A percentile compares a stretch with the other conserved stretches of the same genome.
Conservation (phyloP, 2,797 vertebrate genomes). For the Delichon dasypus region DNA sequence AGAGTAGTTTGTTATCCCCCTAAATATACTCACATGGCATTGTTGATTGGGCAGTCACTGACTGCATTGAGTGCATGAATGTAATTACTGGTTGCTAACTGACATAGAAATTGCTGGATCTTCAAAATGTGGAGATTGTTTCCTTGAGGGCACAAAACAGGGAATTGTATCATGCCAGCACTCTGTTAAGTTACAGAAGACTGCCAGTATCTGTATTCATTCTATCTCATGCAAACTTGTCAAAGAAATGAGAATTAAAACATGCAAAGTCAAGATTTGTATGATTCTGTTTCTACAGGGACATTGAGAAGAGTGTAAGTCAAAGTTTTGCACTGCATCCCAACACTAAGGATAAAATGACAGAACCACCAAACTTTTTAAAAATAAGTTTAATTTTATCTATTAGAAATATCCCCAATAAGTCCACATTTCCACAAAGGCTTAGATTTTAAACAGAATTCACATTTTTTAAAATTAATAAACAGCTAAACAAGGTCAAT, state of each 20-base stretch:
- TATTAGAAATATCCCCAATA: slow-evolving; percentile 68
- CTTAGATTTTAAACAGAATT: slow-evolving; percentile 26
- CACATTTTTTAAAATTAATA: slow-evolving; percentile 25
- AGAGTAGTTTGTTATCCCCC: neutral
- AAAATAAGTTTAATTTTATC: slow-evolving; percentile 78
- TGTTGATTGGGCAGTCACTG: neutral
- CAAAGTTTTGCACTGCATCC: neutral
- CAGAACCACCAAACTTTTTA: slow-evolving; percentile 35
- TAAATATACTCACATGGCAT: neutral
- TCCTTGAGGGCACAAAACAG: neutral
- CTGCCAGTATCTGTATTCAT: neutral
- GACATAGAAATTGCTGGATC: neutral
- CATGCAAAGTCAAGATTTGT: neutral
- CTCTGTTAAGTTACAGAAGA: neutral
- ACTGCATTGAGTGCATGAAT: neutral
- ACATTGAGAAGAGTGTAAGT: neutral
- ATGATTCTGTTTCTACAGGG: neutral
- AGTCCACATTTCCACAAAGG: slow-evolving; percentile 46
- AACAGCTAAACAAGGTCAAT: slow-evolving; percentile 45
- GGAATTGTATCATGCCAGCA: neutral
- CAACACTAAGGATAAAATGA: neutral
- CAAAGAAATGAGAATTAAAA: neutral
- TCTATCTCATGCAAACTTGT: neutral
- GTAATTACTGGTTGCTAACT: neutral
- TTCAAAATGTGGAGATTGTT: neutral